Conservation (phyloP, 2,888 invertebrate species). For the Apamea monoglypha region DNA sequence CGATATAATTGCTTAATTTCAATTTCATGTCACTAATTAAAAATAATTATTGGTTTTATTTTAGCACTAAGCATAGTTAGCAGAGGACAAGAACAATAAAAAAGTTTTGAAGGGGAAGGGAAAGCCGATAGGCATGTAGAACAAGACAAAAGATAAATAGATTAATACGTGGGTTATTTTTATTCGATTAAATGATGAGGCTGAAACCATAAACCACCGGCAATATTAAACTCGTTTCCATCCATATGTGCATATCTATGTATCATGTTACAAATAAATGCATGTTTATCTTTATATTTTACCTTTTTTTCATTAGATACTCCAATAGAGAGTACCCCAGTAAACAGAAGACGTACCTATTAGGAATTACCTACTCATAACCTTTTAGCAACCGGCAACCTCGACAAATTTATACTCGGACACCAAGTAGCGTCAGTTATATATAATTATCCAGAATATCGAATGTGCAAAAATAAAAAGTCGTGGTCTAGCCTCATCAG, state of each 20-base stretch:
- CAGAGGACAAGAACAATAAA: neutral
- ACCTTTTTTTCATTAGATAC: no score
- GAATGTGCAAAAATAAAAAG: neutral
- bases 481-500: neutral
- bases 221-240: no score
- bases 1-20: constrained; percentile 50
- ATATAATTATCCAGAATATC: neutral
- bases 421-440: neutral
- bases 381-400: neutral
- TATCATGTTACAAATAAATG: no score
- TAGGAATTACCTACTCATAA: neutral
- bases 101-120: neutral
- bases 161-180: neutral
- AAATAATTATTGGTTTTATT: neutral
- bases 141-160: neutral
- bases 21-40: constrained; percentile 6
- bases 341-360: neutral
- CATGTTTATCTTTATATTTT: no score
- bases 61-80: neutral
- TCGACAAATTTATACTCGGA: neutral
- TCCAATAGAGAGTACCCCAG: neutral
- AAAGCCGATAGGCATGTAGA: neutral
- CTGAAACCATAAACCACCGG: neutral
- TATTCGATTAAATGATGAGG: neutral
- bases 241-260: no score